Percentiles rank a stretch among this genome's conserved stretches.
phyloP scores from a whole-genome alignment of 2,888 invertebrate genomes.

The Criorhina ranunculi region DNA sequence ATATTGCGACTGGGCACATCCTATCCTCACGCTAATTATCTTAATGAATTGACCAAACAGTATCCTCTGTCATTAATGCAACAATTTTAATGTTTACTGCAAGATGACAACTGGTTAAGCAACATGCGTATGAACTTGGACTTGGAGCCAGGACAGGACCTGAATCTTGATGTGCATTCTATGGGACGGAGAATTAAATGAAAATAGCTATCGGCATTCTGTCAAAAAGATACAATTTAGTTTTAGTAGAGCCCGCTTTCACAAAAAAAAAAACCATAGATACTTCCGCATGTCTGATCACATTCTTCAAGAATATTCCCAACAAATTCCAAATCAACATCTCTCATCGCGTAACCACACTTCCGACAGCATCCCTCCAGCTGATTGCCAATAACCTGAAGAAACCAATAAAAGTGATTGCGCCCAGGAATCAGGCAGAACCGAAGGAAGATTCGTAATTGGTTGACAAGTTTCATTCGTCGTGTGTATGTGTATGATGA shows the following conservation, averaged over 20 bases:
- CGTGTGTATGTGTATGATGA: conserved; percentile 29
- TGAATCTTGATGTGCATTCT: too few species aligned
- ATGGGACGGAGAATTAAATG: too few species aligned
- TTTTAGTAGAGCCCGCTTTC: conserved; percentile 1
- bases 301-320: conserved; percentile 43
- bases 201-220: too few species aligned
- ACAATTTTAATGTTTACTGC: too few species aligned
- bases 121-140: too few species aligned
- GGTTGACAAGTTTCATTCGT: conserved; percentile 75
- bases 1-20: too few species aligned
- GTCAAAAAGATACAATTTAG: too few species aligned
- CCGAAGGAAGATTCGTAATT: conserved; percentile 72
- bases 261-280: conserved; percentile 58
- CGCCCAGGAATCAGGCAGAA: conserved; percentile 41
- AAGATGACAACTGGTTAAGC: too few species aligned
- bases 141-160: too few species aligned
- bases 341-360: conserved; percentile 55
- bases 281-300: conserved; percentile 54
- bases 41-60: too few species aligned
- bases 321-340: conserved; percentile 68
- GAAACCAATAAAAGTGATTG: conserved; percentile 73
- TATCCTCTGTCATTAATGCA: too few species aligned
- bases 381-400: conserved; percentile 65
- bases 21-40: too few species aligned
- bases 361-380: conserved; percentile 65